These are phyloP conservation scores for Paraescarpia echinospica DNA, from an alignment of 1,140 invertebrate genomes.

Conservation along the genomic window DNA sequence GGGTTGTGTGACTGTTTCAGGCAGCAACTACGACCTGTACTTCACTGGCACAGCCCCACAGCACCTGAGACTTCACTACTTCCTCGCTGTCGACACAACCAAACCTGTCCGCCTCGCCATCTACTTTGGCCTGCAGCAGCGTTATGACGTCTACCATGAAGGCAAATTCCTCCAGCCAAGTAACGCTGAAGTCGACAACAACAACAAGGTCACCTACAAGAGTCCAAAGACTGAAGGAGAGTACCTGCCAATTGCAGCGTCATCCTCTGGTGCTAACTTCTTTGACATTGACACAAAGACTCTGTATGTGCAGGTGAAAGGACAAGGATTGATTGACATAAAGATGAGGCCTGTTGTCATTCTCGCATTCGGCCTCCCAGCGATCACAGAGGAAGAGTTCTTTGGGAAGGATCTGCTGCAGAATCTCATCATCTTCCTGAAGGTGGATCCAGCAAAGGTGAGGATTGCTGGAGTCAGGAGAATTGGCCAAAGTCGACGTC, in stretches of 20 bases:
- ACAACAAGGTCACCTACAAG: background rate
- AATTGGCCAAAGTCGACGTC: background rate
- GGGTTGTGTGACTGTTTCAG: background rate
- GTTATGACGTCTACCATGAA: background rate
- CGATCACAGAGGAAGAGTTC: background rate
- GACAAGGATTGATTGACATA: background rate
- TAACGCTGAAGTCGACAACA: background rate
- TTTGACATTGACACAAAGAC: conserved; percentile 1
- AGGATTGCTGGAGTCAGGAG: background rate
- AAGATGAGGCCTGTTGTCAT: background rate
- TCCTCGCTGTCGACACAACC: background rate
- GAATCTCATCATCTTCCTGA: background rate
- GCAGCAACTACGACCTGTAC: background rate
- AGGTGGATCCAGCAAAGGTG: background rate
- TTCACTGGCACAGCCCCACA: background rate
- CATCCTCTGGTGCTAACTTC: background rate
- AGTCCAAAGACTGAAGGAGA: background rate
- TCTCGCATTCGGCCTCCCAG: background rate
- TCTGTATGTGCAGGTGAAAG: background rate
- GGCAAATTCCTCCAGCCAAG: background rate
- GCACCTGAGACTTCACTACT: conserved; percentile 3
- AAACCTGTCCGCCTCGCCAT: background rate
- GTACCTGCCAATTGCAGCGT: background rate
- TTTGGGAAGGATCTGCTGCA: background rate
- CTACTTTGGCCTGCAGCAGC: background rate